These are phyloP conservation scores for Autographa gamma DNA, from an alignment of 2,888 invertebrate species.

Conservation along the genomic window DNA sequence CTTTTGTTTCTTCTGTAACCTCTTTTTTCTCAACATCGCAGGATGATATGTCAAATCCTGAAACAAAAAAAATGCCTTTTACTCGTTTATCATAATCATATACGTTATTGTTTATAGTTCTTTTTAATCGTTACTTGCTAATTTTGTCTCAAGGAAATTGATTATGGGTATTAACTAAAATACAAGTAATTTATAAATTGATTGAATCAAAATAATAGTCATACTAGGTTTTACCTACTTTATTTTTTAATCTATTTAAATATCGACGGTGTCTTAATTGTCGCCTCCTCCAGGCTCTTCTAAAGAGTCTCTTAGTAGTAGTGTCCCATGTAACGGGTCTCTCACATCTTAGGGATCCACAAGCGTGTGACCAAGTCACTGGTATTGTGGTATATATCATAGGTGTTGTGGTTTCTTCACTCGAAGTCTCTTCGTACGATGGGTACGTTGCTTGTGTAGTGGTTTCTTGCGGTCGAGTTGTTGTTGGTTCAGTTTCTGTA, in stretches of 20 bases:
- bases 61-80: constrained; percentile 3
- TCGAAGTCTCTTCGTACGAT: neutral
- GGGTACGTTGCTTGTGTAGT: neutral
- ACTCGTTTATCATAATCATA: too few species aligned
- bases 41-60: constrained; percentile 10
- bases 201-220: constrained; percentile 24
- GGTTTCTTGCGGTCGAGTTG: neutral
- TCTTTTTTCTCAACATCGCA: neutral
- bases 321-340: constrained; percentile 62
- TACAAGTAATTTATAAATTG: neutral
- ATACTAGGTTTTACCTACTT: neutral
- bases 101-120: neutral
- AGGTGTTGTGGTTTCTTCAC: neutral
- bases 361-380: constrained; percentile 52
- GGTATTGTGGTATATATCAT: neutral
- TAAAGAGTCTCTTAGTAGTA: constrained; percentile 28
- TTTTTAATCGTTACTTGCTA: neutral
- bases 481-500: neutral
- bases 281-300: neutral
- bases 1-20: neutral
- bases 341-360: constrained; percentile 56
- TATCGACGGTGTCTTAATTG: constrained; percentile 9
- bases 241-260: constrained; percentile 23
- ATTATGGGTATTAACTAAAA: neutral
- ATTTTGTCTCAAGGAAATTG: neutral